These are phyloP conservation scores for Drosophila navojoa DNA, from an alignment of 1,140 invertebrate genomes.

Conservation along the genomic window DNA sequence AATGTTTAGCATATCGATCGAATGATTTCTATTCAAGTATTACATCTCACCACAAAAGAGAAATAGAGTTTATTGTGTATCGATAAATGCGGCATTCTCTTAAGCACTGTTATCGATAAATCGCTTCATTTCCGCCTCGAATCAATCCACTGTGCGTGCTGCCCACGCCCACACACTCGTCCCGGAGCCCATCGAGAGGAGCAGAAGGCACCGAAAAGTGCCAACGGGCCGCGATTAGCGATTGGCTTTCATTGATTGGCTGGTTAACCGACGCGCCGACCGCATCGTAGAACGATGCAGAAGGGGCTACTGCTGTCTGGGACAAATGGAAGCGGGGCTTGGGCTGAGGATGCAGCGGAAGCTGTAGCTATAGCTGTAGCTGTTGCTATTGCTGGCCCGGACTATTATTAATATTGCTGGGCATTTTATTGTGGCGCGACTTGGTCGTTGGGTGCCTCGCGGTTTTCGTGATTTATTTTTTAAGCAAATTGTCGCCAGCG, in stretches of 20 bases:
- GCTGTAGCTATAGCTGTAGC: background rate
- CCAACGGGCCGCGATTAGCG: slow-evolving; percentile 6
- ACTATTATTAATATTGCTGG: slow-evolving; percentile 68
- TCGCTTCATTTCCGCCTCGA: background rate
- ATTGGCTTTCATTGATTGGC: slow-evolving; percentile 21
- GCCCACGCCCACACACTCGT: background rate
- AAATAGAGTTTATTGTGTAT: no score
- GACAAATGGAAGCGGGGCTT: slow-evolving; percentile 1
- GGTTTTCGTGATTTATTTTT: slow-evolving; percentile 78
- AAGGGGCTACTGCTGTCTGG: slow-evolving; percentile 17
- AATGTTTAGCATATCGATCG: no score
- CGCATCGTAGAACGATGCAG: slow-evolving; percentile 1
- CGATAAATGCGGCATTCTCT: background rate
- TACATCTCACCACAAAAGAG: no score
- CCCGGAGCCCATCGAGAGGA: background rate
- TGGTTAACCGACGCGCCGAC: slow-evolving; percentile 3
- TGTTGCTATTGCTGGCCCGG: background rate
- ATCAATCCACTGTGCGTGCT: slow-evolving; percentile 13
- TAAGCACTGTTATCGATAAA: background rate
- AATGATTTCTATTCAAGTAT: no score
- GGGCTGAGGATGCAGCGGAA: background rate
- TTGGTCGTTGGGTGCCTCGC: slow-evolving; percentile 37
- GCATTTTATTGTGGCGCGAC: slow-evolving; percentile 59
- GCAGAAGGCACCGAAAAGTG: background rate
- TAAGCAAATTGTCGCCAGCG: slow-evolving; percentile 76